These are phyloP conservation scores for Phocoena phocoena DNA, from an alignment of 2,113 vertebrate species.

Conservation along the genomic window DNA sequence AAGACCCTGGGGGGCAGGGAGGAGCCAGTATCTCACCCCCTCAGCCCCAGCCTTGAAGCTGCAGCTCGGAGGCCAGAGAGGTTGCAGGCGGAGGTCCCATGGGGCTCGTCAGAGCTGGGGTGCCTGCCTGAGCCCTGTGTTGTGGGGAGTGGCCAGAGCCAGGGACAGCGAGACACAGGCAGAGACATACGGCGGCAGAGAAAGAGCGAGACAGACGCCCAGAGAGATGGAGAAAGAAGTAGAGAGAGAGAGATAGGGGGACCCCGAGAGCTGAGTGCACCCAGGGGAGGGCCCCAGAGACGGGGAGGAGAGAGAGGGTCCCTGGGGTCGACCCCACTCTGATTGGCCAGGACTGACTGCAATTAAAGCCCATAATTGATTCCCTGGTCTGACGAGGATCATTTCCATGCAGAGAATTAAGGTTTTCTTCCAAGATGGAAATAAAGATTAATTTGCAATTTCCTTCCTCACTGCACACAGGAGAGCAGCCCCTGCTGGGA, in stretches of 20 bases:
- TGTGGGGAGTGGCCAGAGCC: background rate
- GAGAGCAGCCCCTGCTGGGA: constrained; percentile 80
- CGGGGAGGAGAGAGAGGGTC: rapidly evolving
- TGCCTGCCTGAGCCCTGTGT: background rate
- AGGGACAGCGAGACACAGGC: background rate
- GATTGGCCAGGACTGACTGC: constrained; percentile 83
- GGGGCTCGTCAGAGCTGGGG: background rate
- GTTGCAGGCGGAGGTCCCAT: no score
- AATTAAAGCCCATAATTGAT: constrained; percentile 87
- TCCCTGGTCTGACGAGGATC: constrained; percentile 84
- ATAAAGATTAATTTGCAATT: constrained; percentile 92
- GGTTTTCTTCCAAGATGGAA: constrained; percentile 90
- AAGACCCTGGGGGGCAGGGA: background rate
- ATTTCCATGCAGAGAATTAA: constrained; percentile 89
- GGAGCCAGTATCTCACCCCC: background rate
- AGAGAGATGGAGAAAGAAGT: background rate
- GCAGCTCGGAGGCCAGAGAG: background rate
- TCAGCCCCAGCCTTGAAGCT: background rate
- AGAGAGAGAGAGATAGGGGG: background rate
- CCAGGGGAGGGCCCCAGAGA: background rate
- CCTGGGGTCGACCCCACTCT: background rate
- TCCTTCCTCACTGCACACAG: constrained; percentile 88
- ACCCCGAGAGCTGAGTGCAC: background rate
- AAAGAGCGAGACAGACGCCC: background rate
- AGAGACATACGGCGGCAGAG: background rate